Percentiles rank a stretch among this genome's conserved stretches.
These are phyloP conservation scores for Larimichthys polyactis DNA, from an alignment of 2,113 vertebrate genomes.

Conservation along the genomic window DNA sequence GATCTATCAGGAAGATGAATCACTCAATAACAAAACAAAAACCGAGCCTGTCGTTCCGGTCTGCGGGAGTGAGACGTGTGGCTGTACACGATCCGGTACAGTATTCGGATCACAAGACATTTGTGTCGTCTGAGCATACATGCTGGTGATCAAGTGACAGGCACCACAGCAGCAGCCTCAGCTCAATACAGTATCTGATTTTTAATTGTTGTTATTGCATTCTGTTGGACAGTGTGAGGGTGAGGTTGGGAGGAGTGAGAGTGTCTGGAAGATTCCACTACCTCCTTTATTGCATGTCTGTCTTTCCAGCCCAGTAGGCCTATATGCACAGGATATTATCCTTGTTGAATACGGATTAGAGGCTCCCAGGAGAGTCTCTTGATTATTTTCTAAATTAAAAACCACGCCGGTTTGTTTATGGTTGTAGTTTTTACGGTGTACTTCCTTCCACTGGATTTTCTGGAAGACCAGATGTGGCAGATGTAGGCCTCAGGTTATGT, in stretches of 20 bases:
- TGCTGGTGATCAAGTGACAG: neutral
- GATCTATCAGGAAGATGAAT: conserved; percentile 57
- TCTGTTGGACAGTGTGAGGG: neutral
- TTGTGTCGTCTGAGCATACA: neutral
- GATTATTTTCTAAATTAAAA: neutral
- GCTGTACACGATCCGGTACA: neutral
- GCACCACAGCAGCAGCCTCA: neutral
- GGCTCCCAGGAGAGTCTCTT: neutral
- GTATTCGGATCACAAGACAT: neutral
- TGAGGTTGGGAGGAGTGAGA: neutral
- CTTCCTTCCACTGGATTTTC: neutral
- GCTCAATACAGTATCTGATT: neutral
- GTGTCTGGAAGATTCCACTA: neutral
- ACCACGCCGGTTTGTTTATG: neutral
- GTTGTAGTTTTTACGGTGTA: neutral
- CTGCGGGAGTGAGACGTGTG: neutral
- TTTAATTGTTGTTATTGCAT: neutral
- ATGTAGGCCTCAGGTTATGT: neutral
- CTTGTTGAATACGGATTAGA: neutral
- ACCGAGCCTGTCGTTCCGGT: neutral
- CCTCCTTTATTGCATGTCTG: conserved; percentile 1
- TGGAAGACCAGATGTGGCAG: neutral
- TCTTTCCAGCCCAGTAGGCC: neutral
- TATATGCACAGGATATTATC: neutral
- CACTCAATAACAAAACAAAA: conserved; percentile 45